These are phyloP conservation scores for Eriosoma lanigerum DNA, from an alignment of 1,140 invertebrate species.

Conservation along the genomic window DNA sequence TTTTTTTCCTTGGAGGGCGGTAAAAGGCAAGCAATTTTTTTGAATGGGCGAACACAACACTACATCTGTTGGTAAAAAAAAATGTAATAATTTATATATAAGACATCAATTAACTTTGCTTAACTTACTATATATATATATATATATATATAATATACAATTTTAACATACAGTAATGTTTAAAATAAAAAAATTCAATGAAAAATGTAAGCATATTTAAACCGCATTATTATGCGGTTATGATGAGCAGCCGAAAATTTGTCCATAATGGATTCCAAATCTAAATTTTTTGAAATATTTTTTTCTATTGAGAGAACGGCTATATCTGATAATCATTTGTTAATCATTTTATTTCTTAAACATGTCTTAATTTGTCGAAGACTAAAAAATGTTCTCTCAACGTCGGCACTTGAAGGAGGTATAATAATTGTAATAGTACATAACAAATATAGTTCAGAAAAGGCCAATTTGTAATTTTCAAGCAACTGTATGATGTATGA, in stretches of 20 bases:
- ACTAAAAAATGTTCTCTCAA: background rate
- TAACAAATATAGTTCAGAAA: background rate
- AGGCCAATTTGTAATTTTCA: slow-evolving; percentile 11
- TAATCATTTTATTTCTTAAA: slow-evolving; percentile 1
- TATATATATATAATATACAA: background rate
- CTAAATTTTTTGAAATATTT: background rate
- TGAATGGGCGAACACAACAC: background rate
- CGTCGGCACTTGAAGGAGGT: background rate
- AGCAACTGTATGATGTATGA: background rate
- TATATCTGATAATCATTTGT: background rate
- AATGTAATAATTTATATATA: background rate
- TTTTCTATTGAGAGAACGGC: background rate
- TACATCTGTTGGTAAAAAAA: background rate
- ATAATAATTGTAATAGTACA: background rate
- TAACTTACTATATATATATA: background rate
- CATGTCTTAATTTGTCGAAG: background rate
- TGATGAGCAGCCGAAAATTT: background rate
- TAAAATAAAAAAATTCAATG: too few relatives aligned
- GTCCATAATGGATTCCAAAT: background rate
- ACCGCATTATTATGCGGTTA: background rate
- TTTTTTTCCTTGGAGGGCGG: background rate
- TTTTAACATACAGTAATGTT: too few relatives aligned
- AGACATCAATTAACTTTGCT: background rate
- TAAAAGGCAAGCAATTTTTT: background rate
- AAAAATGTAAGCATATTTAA: too few relatives aligned